These are phyloP conservation scores for Carassius auratus DNA, from an alignment of 2,113 vertebrate species.

Conservation along the genomic window DNA sequence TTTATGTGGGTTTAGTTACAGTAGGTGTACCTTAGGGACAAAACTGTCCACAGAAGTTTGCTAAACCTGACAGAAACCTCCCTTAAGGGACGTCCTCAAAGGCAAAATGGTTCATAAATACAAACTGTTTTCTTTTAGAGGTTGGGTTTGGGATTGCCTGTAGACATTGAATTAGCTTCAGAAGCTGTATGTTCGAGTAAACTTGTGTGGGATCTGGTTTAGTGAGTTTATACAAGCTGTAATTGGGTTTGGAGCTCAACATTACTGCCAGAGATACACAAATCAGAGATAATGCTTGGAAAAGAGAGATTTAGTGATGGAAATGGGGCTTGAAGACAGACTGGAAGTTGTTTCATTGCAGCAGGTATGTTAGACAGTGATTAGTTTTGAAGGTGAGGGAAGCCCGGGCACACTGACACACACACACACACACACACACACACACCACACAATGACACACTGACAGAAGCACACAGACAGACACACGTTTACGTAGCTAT, in stretches of 20 bases:
- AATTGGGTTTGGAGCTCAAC: neutral
- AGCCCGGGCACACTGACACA: neutral
- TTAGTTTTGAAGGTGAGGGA: constrained; percentile 23
- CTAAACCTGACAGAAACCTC: constrained; percentile 11
- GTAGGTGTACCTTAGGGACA: neutral
- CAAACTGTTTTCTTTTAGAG: neutral
- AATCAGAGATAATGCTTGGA: neutral
- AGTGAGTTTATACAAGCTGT: constrained; percentile 3
- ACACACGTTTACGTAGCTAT: neutral
- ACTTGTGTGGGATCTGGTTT: constrained; percentile 12
- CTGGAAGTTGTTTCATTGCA: neutral
- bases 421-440: neutral
- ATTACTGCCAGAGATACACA: neutral
- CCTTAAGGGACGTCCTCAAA: neutral
- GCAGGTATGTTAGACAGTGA: neutral
- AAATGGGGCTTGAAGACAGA: neutral
- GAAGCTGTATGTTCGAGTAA: neutral
- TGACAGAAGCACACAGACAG: neutral
- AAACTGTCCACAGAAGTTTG: constrained; percentile 3
- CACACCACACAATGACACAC: neutral
- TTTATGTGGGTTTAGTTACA: constrained; percentile 3
- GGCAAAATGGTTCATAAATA: neutral
- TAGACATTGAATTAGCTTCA: neutral
- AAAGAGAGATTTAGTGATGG: neutral
- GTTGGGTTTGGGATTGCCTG: neutral